Base-by-base conservation (phyloP, 2,113 vertebrate genomes). In the Melanotaenia duboulayi region DNA sequence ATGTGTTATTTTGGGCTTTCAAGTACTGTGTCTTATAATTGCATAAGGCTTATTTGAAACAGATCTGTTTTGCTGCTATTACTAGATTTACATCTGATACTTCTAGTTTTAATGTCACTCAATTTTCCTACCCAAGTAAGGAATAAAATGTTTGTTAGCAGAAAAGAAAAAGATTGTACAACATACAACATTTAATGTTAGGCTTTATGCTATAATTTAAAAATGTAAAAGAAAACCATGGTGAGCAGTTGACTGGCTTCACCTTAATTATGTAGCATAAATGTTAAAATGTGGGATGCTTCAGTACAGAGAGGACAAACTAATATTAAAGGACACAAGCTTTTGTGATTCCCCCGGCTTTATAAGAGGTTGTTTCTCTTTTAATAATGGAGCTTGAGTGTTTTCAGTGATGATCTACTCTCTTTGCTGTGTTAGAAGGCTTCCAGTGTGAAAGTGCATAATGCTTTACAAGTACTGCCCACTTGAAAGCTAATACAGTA, bases 241-340 rank as follows among this genome's bases (percentile, higher is more conserved):
- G 52, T 60, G 49, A 70, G 35, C 17, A 39, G 42, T 40, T 35
- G 44, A 72, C 19, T 19, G 61, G 40, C 32, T 23, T 12, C 35
- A 40, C 65, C 39, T 58, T 74, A 63, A 72, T 83, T 83, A 72
- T 52, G 62, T 35, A 56, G 71, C 80, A 76, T 82, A 85, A 83
- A 85, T 67, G 67, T 78, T 84, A 37, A 81, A 84, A 82, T 76
- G 11, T 54, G 32, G 49, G 51, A 66, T 78, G 80, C 75, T 81
- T 40, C 52, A 78, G 68, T 35, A 25, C 49, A 60, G 51, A 37
- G 42, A 58, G 46, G 57, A 52, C 24, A 71, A 69, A 20, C 64
- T 1, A 35, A 35, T 74, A 54, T 79, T 74, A 74, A 51, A 80
- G 67, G 35, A 78, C 77, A 76, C 68, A 59, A 61, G 66, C 56